A percentile compares a stretch with the other conserved stretches of the same genome.
Conservation (phyloP, 2,888 invertebrate genomes). For the Brachypterus glaber region DNA sequence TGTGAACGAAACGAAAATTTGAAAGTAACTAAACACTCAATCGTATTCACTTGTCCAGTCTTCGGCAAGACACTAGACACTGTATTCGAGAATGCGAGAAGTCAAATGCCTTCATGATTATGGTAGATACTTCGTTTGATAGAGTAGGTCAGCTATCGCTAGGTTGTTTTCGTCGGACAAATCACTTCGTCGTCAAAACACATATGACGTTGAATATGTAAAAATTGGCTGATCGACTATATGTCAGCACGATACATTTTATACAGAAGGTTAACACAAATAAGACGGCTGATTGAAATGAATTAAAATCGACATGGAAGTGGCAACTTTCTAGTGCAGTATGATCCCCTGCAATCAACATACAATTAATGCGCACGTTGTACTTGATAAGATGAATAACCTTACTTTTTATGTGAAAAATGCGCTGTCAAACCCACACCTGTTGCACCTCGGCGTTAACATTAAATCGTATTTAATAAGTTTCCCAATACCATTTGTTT, state of each 20-base stretch:
- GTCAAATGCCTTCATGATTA: conserved; percentile 26
- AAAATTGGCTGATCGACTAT: conserved; percentile 23
- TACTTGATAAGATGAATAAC: conserved; percentile 19
- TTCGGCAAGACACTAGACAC: conserved; percentile 25
- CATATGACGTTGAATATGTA: conserved; percentile 8
- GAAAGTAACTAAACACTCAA: conserved; percentile 7
- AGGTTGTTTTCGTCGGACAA: conserved; percentile 26
- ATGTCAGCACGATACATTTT: conserved; percentile 26
- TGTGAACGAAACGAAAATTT: conserved; percentile 8
- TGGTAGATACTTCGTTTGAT: conserved; percentile 22
- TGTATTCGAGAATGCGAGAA: conserved; percentile 24
- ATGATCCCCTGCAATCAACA: conserved; percentile 19
- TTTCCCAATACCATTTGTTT: too few relatives aligned
- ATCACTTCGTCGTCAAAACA: conserved; percentile 11
- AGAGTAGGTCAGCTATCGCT: conserved; percentile 33
- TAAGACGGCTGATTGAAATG: conserved; percentile 21
- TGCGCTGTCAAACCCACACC: too few relatives aligned
- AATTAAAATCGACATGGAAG: conserved; percentile 22
- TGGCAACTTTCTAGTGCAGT: conserved; percentile 33
- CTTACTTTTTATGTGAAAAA: too few relatives aligned
- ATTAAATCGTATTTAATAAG: too few relatives aligned
- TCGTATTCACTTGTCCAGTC: conserved; percentile 21
- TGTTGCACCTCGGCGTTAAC: too few relatives aligned
- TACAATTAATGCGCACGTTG: conserved; percentile 17
- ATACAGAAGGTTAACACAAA: conserved; percentile 32